A percentile compares a stretch with the other conserved stretches of the same genome.
Evolutionary conservation across 2,113 vertebrate species (phyloP).

Genomic region (Crotalus tigris): DNA sequence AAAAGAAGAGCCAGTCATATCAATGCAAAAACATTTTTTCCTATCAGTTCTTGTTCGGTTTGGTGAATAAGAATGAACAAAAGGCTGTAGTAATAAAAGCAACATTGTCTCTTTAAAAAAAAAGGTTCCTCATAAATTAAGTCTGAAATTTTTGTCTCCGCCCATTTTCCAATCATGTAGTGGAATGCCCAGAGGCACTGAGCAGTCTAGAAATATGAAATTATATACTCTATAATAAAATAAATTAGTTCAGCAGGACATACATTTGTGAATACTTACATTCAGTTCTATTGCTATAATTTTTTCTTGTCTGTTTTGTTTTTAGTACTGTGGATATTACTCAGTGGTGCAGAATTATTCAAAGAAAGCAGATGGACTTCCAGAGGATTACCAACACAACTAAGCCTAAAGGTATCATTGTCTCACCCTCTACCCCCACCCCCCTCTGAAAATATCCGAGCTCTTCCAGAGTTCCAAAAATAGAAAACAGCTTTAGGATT

Average conservation of each 20-base stretch:
- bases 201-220: conserved; percentile 5
- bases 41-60: not conserved
- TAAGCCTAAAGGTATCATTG: conserved; percentile 10
- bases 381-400: not conserved
- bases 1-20: not conserved
- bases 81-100: not conserved
- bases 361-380: not conserved
- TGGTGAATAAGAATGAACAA: not conserved
- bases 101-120: not conserved
- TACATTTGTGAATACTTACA: not conserved
- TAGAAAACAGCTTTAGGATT: not conserved
- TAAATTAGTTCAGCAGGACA: not conserved
- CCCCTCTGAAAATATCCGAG: not conserved
- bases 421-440: not conserved
- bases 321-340: not conserved
- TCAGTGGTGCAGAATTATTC: not conserved
- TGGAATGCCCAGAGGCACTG: not conserved
- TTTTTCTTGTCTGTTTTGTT: not conserved
- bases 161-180: not conserved
- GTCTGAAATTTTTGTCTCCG: not conserved
- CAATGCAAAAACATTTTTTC: not conserved
- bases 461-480: not conserved
- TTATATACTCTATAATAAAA: not conserved
- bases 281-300: not conserved
- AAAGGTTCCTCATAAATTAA: not conserved